Percentiles rank a stretch among this genome's conserved stretches.
These are phyloP conservation scores for Hypomesus transpacificus DNA, from an alignment of 2,113 vertebrate species.

Conservation along the genomic window DNA sequence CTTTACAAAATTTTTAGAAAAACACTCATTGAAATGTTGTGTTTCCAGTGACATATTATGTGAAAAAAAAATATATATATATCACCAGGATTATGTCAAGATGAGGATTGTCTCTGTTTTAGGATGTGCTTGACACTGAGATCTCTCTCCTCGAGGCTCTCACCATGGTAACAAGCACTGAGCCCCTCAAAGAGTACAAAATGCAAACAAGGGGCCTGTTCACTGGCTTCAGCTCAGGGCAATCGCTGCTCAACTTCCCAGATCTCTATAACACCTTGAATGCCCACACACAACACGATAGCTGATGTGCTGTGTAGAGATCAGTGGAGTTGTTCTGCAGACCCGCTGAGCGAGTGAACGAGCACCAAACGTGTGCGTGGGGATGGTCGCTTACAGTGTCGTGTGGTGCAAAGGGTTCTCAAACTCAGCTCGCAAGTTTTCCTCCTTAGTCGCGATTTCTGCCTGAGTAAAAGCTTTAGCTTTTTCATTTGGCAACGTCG, in stretches of 20 bases:
- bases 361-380: conserved; percentile 9
- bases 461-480: background rate
- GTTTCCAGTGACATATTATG: too few species aligned
- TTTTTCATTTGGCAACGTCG: too few species aligned
- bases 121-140: conserved; percentile 61
- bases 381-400: conserved; percentile 35
- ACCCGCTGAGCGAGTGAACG: background rate
- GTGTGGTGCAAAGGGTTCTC: conserved; percentile 30
- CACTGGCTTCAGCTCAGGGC: conserved; percentile 17
- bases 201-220: conserved; percentile 27
- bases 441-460: too few species aligned
- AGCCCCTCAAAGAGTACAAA: background rate
- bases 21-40: too few species aligned
- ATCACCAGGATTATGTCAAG: background rate
- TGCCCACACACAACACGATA: background rate
- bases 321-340: background rate
- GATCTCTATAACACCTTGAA: background rate
- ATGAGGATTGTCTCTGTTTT: conserved; percentile 37
- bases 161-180: conserved; percentile 56
- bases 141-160: conserved; percentile 61
- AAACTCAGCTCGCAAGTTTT: background rate
- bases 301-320: background rate
- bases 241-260: background rate
- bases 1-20: too few species aligned
- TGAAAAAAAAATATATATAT: too few species aligned